Evolutionary conservation across 2,888 invertebrate species (phyloP).

Genomic region (Diachrysia chrysitis): DNA sequence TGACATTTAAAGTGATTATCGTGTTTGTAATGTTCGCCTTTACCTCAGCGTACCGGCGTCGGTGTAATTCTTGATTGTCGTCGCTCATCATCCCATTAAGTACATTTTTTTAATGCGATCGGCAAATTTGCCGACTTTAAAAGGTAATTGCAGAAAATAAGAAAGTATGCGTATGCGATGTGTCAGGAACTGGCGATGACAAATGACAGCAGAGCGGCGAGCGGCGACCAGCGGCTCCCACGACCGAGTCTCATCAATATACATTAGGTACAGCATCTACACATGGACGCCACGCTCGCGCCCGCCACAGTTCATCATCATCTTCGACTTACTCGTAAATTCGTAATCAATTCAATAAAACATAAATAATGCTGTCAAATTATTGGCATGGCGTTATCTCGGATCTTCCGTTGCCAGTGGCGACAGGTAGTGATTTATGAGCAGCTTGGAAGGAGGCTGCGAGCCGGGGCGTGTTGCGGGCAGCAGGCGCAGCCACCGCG

Average conservation of each 20-base stretch:
- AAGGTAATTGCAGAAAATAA: conserved; percentile 84
- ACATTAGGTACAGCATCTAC: conserved; percentile 70
- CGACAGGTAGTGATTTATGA: conserved; percentile 61
- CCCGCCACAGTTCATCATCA: conserved; percentile 54
- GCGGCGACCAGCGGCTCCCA: conserved; percentile 74
- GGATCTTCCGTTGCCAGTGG: conserved; percentile 52
- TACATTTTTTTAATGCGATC: conserved; percentile 70
- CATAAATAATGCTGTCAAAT: conserved; percentile 60
- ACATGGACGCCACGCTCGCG: conserved; percentile 53
- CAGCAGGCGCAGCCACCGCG: conserved; percentile 50
- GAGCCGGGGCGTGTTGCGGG: conserved; percentile 19
- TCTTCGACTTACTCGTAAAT: conserved; percentile 48
- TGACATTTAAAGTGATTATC: conserved; percentile 44
- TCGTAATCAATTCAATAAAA: conserved; percentile 61
- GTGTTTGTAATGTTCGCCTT: conserved; percentile 30
- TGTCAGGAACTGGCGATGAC: conserved; percentile 85
- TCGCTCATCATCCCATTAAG: conserved; percentile 73
- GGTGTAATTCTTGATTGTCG: conserved; percentile 67
- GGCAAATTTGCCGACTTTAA: conserved; percentile 80
- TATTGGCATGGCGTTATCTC: conserved; percentile 61
- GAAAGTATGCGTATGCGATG: conserved; percentile 80
- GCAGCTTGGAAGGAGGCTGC: conserved; percentile 43
- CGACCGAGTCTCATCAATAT: conserved; percentile 80
- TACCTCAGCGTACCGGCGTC: conserved; percentile 32
- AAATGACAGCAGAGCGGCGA: conserved; percentile 77